Evolutionary conservation across 2,113 vertebrate species (phyloP).

Genomic region (Lucifuga dentata): DNA sequence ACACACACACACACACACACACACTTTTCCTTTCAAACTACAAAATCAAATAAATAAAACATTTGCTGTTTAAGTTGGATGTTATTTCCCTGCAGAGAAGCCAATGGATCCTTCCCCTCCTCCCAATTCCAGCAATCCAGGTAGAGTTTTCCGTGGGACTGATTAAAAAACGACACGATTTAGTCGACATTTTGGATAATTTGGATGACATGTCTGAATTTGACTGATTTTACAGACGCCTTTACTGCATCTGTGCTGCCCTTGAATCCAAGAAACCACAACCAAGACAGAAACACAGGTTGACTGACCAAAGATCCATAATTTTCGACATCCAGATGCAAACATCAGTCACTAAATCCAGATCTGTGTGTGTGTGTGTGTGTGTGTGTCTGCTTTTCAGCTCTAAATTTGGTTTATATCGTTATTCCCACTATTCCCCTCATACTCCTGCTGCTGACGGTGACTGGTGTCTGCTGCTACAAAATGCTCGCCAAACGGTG

Average conservation of each 20-base stretch:
- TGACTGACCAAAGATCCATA: not conserved
- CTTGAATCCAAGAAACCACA: conserved; percentile 71
- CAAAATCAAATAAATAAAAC: not conserved
- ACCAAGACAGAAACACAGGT: conserved; percentile 81
- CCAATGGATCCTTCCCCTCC: conserved; percentile 33
- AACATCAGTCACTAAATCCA: conserved; percentile 9
- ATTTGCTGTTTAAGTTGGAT: not conserved
- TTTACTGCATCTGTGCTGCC: conserved; percentile 62
- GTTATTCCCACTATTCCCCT: conserved; percentile 88
- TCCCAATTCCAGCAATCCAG: conserved; percentile 63
- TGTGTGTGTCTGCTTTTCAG: conserved; percentile 61
- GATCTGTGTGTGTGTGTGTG: not conserved
- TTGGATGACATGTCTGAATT: not conserved
- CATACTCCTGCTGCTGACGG: conserved; percentile 85
- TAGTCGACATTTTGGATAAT: not conserved
- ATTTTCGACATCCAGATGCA: not conserved
- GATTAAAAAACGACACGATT: not conserved
- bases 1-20: conserved; percentile 16
- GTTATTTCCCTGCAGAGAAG: conserved; percentile 49
- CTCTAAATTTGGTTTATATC: conserved; percentile 86
- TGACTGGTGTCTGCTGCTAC: conserved; percentile 84
- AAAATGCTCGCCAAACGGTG: conserved; percentile 87
- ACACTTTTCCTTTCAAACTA: not conserved
- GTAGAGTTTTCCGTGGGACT: conserved; percentile 41
- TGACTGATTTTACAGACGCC: conserved; percentile 44